phyloP scores from a whole-genome alignment of 2,113 vertebrate genomes.

The Carassius carassius region DNA sequence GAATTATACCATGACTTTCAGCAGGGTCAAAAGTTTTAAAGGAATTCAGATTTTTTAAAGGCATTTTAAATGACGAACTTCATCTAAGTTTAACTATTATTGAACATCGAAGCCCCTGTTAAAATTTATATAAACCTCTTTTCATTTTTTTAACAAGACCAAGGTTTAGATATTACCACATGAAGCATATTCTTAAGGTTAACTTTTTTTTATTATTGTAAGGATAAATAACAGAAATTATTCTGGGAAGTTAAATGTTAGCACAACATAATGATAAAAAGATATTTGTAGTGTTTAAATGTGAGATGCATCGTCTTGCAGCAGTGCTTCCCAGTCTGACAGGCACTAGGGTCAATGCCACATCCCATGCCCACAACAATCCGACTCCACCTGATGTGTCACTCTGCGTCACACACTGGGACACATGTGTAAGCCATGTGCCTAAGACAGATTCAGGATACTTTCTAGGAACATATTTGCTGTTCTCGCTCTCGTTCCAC shows the following conservation, averaged over 20 bases:
- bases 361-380: constrained; percentile 13
- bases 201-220: not conserved
- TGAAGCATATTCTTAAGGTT: not conserved
- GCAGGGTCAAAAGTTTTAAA: not conserved
- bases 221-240: not conserved
- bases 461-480: constrained; percentile 47
- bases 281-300: not conserved
- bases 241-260: not conserved
- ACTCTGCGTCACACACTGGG: constrained; percentile 45
- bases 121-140: not conserved
- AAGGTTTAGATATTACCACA: not conserved
- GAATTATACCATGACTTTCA: constrained; percentile 1
- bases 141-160: not conserved
- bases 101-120: not conserved
- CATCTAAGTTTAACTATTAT: not conserved
- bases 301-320: not conserved
- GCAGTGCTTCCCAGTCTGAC: constrained; percentile 18
- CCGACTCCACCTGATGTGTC: constrained; percentile 42
- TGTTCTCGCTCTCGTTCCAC: not conserved
- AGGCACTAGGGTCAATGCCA: constrained; percentile 23
- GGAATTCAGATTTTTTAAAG: not conserved
- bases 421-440: constrained; percentile 53
- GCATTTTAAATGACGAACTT: not conserved
- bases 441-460: constrained; percentile 36
- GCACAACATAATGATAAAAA: not conserved